Percentiles rank a stretch among this genome's conserved stretches.
These are phyloP conservation scores for Lycocerus yunnanus DNA, from an alignment of 2,888 invertebrate genomes.

Conservation along the genomic window DNA sequence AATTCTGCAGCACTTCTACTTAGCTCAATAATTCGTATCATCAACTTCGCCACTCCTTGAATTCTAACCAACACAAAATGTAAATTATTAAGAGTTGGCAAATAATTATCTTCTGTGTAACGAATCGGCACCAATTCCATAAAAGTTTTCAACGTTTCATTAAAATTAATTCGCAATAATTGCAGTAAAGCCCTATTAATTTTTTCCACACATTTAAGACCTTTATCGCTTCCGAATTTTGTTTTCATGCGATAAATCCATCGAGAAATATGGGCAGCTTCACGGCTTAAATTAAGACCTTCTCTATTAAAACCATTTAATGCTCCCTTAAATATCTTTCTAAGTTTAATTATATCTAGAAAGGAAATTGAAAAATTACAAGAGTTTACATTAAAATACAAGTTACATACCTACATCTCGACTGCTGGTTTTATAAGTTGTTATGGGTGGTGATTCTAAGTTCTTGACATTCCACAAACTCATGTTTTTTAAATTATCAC, in stretches of 20 bases:
- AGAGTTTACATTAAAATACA: too few species aligned
- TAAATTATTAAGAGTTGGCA: conserved; percentile 57
- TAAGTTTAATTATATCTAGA: conserved; percentile 30
- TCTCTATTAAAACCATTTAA: conserved; percentile 42
- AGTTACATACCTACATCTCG: conserved; percentile 7
- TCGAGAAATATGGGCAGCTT: conserved; percentile 55
- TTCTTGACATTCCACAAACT: conserved; percentile 34
- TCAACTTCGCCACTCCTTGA: conserved; percentile 57
- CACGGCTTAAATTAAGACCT: conserved; percentile 46
- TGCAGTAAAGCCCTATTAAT: conserved; percentile 54
- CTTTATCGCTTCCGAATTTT: conserved; percentile 58
- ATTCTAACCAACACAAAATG: conserved; percentile 56
- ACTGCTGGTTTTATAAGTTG: conserved; percentile 28
- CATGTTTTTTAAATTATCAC: conserved; percentile 5
- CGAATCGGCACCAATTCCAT: conserved; percentile 27
- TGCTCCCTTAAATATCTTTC: conserved; percentile 36
- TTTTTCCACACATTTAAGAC: conserved; percentile 57
- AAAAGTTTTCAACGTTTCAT: conserved; percentile 42
- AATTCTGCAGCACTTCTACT: conserved; percentile 49
- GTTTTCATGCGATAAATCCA: conserved; percentile 57
- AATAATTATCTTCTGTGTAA: conserved; percentile 35
- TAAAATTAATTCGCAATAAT: conserved; percentile 51
- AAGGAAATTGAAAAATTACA: too few species aligned
- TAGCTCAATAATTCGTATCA: conserved; percentile 52
- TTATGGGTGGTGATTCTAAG: conserved; percentile 30